Conservation (phyloP, 2,797 vertebrate species). For the Champsocephalus gunnari region DNA sequence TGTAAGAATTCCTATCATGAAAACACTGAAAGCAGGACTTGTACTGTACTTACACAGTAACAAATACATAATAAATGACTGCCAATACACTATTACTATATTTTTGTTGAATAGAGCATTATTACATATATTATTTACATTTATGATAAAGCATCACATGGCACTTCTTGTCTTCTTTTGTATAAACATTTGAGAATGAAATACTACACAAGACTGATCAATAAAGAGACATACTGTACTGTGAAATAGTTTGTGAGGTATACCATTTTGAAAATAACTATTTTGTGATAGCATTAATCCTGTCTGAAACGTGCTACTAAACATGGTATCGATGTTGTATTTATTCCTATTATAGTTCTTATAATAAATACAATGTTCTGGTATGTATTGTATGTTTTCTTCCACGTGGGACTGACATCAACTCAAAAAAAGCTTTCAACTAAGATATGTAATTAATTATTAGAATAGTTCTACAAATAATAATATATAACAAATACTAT, state of each 20-base stretch:
- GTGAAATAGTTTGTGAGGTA: conserved; percentile 67
- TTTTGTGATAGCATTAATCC: conserved; percentile 68
- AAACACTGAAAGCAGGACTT: conserved; percentile 80
- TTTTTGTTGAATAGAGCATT: conserved; percentile 74
- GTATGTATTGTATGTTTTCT: conserved; percentile 52
- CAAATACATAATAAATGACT: conserved; percentile 74
- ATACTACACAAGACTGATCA: conserved; percentile 76
- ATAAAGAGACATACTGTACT: conserved; percentile 73
- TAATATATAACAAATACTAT: neutral
- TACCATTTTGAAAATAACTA: conserved; percentile 66
- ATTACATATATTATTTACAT: conserved; percentile 49
- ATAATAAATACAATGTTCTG: conserved; percentile 78
- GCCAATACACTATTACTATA: conserved; percentile 77
- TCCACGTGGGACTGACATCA: conserved; percentile 21
- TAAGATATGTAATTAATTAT: neutral
- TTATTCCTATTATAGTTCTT: conserved; percentile 77
- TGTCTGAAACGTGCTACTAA: conserved; percentile 72
- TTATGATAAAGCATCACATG: conserved; percentile 67
- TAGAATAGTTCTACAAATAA: neutral
- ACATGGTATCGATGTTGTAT: conserved; percentile 71
- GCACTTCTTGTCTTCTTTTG: conserved; percentile 69
- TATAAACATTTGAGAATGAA: conserved; percentile 76
- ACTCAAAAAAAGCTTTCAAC: neutral
- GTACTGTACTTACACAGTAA: conserved; percentile 83
- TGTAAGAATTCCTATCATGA: conserved; percentile 78